These are phyloP conservation scores for Miltochrista miniata DNA, from an alignment of 2,888 invertebrate genomes.

Conservation along the genomic window DNA sequence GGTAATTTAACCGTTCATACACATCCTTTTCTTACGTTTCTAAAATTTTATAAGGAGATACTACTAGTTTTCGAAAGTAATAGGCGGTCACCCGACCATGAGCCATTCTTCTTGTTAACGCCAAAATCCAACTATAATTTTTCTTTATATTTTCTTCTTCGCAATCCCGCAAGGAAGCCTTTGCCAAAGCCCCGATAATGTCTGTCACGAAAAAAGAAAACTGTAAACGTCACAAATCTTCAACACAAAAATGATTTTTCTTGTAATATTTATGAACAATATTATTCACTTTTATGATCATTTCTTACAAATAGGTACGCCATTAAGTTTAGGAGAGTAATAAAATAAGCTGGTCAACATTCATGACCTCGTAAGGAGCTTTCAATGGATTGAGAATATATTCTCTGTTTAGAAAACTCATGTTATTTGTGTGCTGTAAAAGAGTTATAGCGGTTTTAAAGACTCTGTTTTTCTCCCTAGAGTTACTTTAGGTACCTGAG, in stretches of 20 bases:
- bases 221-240: background rate
- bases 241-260: background rate
- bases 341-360: background rate
- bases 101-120: no score
- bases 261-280: background rate
- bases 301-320: background rate
- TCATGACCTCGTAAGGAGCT: background rate
- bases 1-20: no score
- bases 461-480: background rate
- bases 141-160: no score
- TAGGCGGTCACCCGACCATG: no score
- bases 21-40: no score
- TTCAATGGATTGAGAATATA: background rate
- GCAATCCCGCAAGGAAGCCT: no score
- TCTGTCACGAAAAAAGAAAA: no score
- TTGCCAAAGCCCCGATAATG: no score
- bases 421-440: background rate
- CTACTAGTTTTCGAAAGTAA: no score
- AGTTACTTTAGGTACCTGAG: no score
- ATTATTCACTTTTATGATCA: slow-evolving; percentile 1
- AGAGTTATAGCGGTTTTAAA: background rate
- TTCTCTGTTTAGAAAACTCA: background rate
- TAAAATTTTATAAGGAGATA: no score
- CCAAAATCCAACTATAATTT: no score
- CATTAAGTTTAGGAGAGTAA: background rate